Percentiles rank a stretch among this genome's conserved stretches.
Evolutionary conservation across 1,140 invertebrate genomes (phyloP).

Genomic region (Heterodera schachtii): DNA sequence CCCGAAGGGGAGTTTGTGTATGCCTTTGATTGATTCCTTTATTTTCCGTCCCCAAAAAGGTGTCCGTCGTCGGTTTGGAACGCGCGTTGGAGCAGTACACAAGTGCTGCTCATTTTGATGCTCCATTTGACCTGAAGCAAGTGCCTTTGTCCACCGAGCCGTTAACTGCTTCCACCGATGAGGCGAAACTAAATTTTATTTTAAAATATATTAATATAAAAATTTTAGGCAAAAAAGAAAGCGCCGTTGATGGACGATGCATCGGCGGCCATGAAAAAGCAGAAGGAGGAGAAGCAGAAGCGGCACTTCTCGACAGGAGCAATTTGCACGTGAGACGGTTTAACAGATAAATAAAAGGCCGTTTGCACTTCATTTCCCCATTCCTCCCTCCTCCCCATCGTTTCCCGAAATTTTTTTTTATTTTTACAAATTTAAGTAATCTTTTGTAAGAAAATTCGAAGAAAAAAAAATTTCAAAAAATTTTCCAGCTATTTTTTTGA

Average conservation of each 20-base stretch:
- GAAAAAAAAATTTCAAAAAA: too few species aligned
- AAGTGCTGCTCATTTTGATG: conserved; percentile 72
- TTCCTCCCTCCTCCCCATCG: too few species aligned
- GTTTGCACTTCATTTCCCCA: too few species aligned
- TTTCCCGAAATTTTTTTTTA: too few species aligned
- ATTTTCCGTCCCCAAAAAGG: conserved; percentile 66
- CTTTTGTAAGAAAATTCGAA: too few species aligned
- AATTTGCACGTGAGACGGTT: conserved; percentile 72
- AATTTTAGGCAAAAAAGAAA: conserved; percentile 48
- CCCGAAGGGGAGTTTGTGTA: too few species aligned
- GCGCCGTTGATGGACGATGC: conserved; percentile 33
- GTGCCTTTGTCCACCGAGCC: conserved; percentile 78
- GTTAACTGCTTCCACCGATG: conserved; percentile 54
- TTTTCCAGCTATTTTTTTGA: too few species aligned
- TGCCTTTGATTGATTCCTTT: too few species aligned
- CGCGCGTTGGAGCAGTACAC: conserved; percentile 82
- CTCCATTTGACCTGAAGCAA: conserved; percentile 83
- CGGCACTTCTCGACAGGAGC: conserved; percentile 78
- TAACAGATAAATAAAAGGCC: background rate
- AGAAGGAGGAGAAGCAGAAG: conserved; percentile 67
- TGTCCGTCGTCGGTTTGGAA: conserved; percentile 83
- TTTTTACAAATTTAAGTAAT: too few species aligned
- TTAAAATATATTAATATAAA: too few species aligned
- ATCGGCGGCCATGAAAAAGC: conserved; percentile 40
- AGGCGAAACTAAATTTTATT: conserved; percentile 49